These are phyloP conservation scores for Keiferia lycopersicella DNA, from an alignment of 2,888 invertebrate genomes.

Conservation along the genomic window DNA sequence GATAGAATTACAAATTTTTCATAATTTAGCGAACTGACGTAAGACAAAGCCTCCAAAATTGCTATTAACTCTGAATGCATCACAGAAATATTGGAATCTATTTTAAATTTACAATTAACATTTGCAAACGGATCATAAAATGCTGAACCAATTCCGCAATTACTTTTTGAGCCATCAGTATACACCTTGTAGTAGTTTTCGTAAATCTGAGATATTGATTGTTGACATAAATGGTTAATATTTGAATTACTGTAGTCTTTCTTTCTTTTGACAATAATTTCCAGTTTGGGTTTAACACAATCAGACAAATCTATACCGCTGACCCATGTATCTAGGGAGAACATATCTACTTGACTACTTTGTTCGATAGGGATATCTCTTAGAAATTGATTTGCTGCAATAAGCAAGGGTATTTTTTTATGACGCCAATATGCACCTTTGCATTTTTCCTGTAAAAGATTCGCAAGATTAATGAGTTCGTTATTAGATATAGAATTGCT, in stretches of 20 bases:
- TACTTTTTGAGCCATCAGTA: too few relatives aligned
- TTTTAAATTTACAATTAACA: background rate
- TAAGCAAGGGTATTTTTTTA: background rate
- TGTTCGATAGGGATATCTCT: background rate
- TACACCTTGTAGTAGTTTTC: too few relatives aligned
- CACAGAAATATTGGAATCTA: background rate
- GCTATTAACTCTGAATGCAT: conserved; percentile 8
- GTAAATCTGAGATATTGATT: too few relatives aligned
- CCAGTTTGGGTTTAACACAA: background rate
- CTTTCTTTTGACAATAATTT: too few relatives aligned
- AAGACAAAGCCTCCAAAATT: background rate
- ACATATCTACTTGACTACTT: conserved; percentile 4
- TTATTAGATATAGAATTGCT: conserved; percentile 23
- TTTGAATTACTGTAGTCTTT: too few relatives aligned
- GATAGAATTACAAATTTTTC: too few relatives aligned
- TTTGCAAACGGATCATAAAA: conserved; percentile 21
- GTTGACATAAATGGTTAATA: too few relatives aligned
- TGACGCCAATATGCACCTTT: background rate
- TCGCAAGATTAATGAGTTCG: background rate
- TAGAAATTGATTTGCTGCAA: background rate
- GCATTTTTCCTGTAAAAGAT: conserved; percentile 11
- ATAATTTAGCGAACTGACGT: too few relatives aligned
- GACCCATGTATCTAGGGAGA: conserved; percentile 1
- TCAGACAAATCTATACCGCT: conserved; percentile 2
- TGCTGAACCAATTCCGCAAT: conserved; percentile 25